Evolutionary conservation across 1,140 invertebrate species (phyloP).

Genomic region (Musca domestica): DNA sequence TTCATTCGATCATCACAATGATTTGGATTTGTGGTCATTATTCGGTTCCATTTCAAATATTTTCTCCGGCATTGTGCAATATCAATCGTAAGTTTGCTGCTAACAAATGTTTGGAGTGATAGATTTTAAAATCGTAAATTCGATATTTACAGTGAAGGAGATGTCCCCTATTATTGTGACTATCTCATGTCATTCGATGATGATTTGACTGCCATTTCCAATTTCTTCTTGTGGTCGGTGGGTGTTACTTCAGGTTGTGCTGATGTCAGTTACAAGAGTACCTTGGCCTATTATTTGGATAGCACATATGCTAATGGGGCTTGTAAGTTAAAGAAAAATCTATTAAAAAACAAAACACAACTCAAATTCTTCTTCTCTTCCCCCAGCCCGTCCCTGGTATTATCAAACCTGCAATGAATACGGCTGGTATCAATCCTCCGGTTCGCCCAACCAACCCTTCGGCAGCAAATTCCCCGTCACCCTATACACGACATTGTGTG

Average conservation of each 20-base stretch:
- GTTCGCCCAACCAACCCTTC: constrained; percentile 63
- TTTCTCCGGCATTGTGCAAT: constrained; percentile 43
- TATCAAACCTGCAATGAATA: constrained; percentile 85
- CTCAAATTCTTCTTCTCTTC: neutral
- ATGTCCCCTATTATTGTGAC: constrained; percentile 37
- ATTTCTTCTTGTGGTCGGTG: constrained; percentile 36
- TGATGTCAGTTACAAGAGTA: constrained; percentile 36
- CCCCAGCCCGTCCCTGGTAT: constrained; percentile 66
- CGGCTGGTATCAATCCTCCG: constrained; percentile 77
- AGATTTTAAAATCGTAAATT: neutral
- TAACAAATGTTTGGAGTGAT: neutral
- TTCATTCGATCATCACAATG: constrained; percentile 43
- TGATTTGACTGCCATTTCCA: constrained; percentile 41
- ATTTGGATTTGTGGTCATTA: constrained; percentile 46
- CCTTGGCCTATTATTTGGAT: constrained; percentile 35
- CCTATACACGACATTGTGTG: constrained; percentile 67
- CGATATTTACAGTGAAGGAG: constrained; percentile 27
- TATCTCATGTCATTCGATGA: constrained; percentile 35
- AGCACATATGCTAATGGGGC: constrained; percentile 30
- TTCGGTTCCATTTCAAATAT: constrained; percentile 46
- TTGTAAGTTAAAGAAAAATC: constrained; percentile 31
- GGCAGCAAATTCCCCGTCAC: constrained; percentile 61
- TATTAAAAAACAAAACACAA: neutral
- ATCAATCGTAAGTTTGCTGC: constrained; percentile 33
- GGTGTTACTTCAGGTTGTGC: constrained; percentile 29